Evolutionary conservation across 2,113 vertebrate genomes (phyloP).

Genomic region (Ondatra zibethicus): DNA sequence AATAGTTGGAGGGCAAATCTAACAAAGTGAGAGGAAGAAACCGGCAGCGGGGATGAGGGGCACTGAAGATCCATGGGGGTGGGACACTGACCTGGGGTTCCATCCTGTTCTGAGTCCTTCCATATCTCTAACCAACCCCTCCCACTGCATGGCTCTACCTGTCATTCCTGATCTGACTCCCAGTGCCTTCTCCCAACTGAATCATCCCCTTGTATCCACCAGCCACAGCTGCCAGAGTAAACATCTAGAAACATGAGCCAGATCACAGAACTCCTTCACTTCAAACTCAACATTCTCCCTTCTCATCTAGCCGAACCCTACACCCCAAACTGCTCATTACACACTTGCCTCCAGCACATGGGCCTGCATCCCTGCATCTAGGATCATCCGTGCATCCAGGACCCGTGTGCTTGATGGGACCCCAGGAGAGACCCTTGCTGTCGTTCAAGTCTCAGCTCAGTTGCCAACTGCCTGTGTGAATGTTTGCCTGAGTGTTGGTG

Average conservation of each 20-base stretch:
- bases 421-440: background rate
- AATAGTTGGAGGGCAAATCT: background rate
- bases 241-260: constrained; percentile 18
- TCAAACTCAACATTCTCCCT: background rate
- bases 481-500: background rate
- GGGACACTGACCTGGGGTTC: background rate
- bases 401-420: background rate
- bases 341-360: background rate
- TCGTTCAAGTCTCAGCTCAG: background rate
- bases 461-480: background rate
- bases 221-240: background rate
- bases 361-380: background rate
- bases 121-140: background rate
- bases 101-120: background rate
- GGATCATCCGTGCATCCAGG: background rate
- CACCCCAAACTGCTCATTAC: background rate
- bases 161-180: background rate
- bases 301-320: background rate
- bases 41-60: background rate
- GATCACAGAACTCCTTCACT: background rate
- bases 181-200: background rate
- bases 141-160: background rate
- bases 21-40: background rate
- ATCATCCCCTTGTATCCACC: background rate
- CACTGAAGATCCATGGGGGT: background rate